phyloP scores from a whole-genome alignment of 2,113 vertebrate genomes.

The Pipa parva region DNA sequence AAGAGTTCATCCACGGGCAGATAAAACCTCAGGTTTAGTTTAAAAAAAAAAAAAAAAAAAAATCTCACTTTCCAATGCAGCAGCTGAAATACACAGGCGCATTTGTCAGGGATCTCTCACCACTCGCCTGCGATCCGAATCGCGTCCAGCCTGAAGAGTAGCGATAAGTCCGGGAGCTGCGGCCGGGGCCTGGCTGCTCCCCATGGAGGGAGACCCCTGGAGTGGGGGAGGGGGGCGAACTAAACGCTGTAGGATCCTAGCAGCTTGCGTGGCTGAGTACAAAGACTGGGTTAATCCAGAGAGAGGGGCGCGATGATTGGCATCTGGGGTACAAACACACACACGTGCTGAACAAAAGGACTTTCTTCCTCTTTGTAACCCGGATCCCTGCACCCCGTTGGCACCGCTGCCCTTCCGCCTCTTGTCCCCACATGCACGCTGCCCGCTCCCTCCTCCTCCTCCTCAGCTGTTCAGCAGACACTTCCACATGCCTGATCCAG shows the following conservation, averaged over 20 bases:
- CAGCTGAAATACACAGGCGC: slow-evolving; percentile 29
- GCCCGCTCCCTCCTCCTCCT: slow-evolving; percentile 49
- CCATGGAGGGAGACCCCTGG: neutral
- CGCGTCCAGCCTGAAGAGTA: slow-evolving; percentile 48
- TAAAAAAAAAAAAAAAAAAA: too few species aligned
- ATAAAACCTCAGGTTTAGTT: too few species aligned
- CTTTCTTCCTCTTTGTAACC: slow-evolving; percentile 59
- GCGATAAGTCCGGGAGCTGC: slow-evolving; percentile 3
- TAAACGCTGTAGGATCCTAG: neutral
- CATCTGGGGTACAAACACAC: slow-evolving; percentile 23
- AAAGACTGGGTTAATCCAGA: neutral
- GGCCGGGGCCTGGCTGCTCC: slow-evolving; percentile 18
- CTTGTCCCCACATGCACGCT: slow-evolving; percentile 52
- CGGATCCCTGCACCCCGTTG: slow-evolving; percentile 19
- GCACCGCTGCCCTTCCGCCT: slow-evolving; percentile 36
- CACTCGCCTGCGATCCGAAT: slow-evolving; percentile 62
- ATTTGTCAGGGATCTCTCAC: slow-evolving; percentile 57
- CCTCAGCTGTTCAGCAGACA: slow-evolving; percentile 74
- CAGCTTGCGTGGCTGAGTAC: neutral
- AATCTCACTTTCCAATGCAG: neutral
- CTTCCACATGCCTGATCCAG: slow-evolving; percentile 85
- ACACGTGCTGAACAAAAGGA: slow-evolving; percentile 85
- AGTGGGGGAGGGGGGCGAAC: neutral
- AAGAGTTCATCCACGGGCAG: too few species aligned
- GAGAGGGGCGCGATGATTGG: slow-evolving; percentile 37